A percentile compares a stretch with the other conserved stretches of the same genome.
phyloP scores from a whole-genome alignment of 2,797 vertebrate species.

The Phoeniculus purpureus region DNA sequence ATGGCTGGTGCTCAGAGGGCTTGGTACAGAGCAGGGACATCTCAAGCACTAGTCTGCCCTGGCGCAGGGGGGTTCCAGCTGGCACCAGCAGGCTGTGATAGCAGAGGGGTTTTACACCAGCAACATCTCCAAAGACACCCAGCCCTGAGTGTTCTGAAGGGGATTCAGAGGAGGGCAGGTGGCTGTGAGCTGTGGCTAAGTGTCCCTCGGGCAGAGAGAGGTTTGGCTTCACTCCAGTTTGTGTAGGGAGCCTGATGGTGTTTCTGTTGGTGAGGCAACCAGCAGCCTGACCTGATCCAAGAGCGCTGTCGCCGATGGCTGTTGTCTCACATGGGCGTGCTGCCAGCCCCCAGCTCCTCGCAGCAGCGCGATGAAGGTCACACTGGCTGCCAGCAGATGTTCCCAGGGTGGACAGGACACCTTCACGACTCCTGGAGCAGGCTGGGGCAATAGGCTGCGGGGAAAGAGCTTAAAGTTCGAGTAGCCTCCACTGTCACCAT shows the following conservation, averaged over 20 bases:
- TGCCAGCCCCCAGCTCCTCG: not conserved
- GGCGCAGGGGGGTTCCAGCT: not conserved
- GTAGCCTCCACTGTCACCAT: not conserved
- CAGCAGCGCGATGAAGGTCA: constrained; percentile 28
- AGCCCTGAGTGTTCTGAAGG: not conserved
- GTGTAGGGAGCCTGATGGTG: not conserved
- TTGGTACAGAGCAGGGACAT: not conserved
- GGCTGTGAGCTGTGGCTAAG: not conserved
- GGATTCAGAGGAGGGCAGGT: not conserved
- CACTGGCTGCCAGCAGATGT: not conserved
- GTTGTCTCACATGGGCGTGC: not conserved
- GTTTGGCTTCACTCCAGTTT: not conserved
- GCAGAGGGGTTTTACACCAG: not conserved
- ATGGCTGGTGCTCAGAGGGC: not conserved
- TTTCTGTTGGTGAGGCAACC: not conserved
- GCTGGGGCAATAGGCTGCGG: not conserved
- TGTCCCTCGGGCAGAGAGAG: not conserved
- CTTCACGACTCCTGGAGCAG: not conserved
- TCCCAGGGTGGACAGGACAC: not conserved
- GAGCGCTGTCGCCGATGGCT: rapidly evolving
- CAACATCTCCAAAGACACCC: not conserved
- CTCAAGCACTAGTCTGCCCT: not conserved
- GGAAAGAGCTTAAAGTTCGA: not conserved
- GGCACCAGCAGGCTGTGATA: rapidly evolving
- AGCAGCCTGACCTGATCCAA: not conserved